phyloP scores from a whole-genome alignment of 53 echinoderm and acorn worm genomes.

The Echinometra lucunter region DNA sequence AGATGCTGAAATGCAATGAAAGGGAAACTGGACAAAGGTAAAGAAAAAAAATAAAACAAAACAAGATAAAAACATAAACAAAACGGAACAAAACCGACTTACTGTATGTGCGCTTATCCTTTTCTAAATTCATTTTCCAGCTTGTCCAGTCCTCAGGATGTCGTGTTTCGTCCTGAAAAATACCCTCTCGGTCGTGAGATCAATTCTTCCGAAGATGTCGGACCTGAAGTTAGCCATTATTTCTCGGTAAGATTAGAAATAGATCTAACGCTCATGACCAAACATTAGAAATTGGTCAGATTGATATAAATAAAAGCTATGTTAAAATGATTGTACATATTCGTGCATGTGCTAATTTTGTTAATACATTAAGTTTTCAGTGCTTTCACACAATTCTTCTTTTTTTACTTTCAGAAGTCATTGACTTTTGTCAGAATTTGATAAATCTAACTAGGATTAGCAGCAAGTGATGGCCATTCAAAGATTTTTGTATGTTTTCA shows the following conservation, averaged over 20 bases:
- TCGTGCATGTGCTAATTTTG: no score
- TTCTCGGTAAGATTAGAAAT: constrained; percentile 46
- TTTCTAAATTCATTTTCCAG: neutral
- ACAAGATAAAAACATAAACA: no score
- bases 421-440: neutral
- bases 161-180: neutral
- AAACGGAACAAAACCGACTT: neutral
- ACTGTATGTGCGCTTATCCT: no score
- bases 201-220: neutral
- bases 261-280: no score
- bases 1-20: no score
- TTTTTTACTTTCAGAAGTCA: neutral
- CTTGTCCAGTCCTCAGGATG: constrained; percentile 42
- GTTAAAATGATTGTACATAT: neutral
- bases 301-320: no score
- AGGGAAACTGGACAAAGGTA: no score
- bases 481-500: neutral
- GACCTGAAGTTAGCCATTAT: constrained; percentile 62
- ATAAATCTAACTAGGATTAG: neutral
- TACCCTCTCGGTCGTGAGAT: constrained; percentile 43
- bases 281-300: no score
- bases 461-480: neutral
- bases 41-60: no score
- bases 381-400: neutral
- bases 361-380: neutral